Base-by-base conservation (phyloP, 2,797 vertebrate species). In the Catharus ustulatus region DNA sequence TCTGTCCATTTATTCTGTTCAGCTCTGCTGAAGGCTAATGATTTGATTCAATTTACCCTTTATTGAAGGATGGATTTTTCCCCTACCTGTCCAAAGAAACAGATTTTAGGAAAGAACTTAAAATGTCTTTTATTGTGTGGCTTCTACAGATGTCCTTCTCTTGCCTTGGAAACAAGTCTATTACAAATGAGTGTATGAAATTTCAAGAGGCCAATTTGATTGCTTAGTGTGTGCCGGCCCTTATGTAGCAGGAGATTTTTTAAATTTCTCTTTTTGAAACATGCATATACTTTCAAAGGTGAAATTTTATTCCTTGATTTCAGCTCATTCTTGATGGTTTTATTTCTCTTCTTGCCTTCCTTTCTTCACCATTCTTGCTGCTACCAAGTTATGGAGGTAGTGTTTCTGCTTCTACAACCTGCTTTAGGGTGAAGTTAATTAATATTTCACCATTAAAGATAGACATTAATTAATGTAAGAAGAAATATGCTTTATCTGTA, bases 331-430 rank as follows among this genome's bases (percentile, higher is more conserved):
- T 83, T 66, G 10, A 5, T 73, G n/a, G 11, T 69, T 68, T 76
- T 40, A 49, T 51, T 89, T 84, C 18, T 58, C 3, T 59, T 42
- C 12, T 67, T 18, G 3, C 8, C 13, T 67, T 89, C 21, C 9
- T 10, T 54, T 32, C 26, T 45, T 87, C 32, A 11, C 17, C 8
- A 0, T 20, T 79, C 6, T 42, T 54, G 4, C 16, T 0, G 1
- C 40, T 85, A 26, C 18, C 34, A 85, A 66, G 52, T 16, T 42
- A 40, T 7, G 11, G 26, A 77, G 18, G 4, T 34, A 73, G 11
- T 3, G 1, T 20, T 85, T 91, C 55, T 87, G 10, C 38, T 77
- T 82, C 51, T 66, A 21, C 32, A 84, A 12, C 13, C 12, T 82
- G 14, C 26, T 57, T 77, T 63, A 77, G 3, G 36, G 20, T 48